Evolutionary conservation across 2,888 invertebrate species (phyloP), one percentile per base, ranked within the genome.

Genomic region (Myathropa florea): DNA sequence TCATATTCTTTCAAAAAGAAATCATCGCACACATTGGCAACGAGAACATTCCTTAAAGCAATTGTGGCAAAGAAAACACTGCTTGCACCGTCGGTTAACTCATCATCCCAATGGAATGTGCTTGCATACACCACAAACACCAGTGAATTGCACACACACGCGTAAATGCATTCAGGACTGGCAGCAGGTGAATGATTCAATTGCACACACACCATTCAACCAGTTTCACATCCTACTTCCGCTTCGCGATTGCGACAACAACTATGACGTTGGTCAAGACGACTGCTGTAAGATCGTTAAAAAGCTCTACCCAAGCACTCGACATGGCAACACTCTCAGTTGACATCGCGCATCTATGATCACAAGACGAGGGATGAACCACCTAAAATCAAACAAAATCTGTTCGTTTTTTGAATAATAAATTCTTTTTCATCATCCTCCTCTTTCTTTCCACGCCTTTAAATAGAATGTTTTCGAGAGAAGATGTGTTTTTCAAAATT

Each of bases 171-270:
- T 78, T 59, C 65, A 55, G 70, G 73, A 83, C 65, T 78, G 70
- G 70, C 78, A 70, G 83, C 86, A 86, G 86, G 86, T 82, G 83
- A 79, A 83, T 79, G 86, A 86, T 72, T 86, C 86, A 86, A 73
- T 68, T 46, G 75, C 36, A 86, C 57, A 68, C 72, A 81, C 28
- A 68, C 72, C 81, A 81, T 82, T 82, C 68, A 78, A 86, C 82
- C 72, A 86, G 85, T 82, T 75, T 83, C 73, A 82, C 70, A 86
- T 75, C 78, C 83, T 78, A 79, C 75, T 86, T 85, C 85, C 82
- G 77, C 73, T 78, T 78, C 33, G 46, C 82, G 55, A 85, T 72
- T 73, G 73, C 70, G 53, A 73, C 57, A 14, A 61, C 61, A 46
- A 46, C 46, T 18, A 46, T 46, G 68, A 55, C 59, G 63, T 26